These are phyloP conservation scores for Chymomyza costata DNA, from an alignment of 1,140 invertebrate genomes.

Conservation along the genomic window DNA sequence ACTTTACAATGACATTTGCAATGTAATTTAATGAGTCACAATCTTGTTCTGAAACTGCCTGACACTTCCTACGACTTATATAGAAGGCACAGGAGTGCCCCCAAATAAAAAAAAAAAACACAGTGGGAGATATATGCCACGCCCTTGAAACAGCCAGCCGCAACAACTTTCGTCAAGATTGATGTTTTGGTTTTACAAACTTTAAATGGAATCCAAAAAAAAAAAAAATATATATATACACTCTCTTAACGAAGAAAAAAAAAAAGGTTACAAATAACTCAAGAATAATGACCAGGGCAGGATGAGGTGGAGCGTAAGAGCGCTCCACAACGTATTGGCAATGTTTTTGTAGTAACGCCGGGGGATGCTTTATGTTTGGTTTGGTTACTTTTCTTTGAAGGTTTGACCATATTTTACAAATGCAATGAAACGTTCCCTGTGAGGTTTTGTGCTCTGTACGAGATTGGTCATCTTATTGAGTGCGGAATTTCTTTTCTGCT, in stretches of 20 bases:
- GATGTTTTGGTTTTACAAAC: conserved; percentile 52
- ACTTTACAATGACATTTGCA: conserved; percentile 72
- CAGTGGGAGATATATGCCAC: neutral
- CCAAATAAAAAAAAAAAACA: neutral
- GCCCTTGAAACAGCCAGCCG: neutral
- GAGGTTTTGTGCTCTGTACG: neutral
- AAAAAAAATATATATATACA: no score
- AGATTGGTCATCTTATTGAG: conserved; percentile 4
- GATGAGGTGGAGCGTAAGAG: neutral
- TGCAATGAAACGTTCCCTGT: conserved; percentile 4
- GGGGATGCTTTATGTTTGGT: no score
- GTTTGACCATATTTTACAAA: conserved; percentile 6
- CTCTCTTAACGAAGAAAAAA: conserved; percentile 20
- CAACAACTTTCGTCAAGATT: conserved; percentile 57
- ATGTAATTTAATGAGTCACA: conserved; percentile 73
- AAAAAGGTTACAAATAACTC: conserved; percentile 29
- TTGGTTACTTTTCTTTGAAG: neutral
- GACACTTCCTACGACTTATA: conserved; percentile 49
- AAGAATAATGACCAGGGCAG: conserved; percentile 26
- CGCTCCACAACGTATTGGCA: no score
- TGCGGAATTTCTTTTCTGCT: conserved; percentile 56
- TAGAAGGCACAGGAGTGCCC: neutral
- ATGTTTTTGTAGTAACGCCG: no score
- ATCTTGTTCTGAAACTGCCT: conserved; percentile 69
- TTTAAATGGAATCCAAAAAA: conserved; percentile 62